Percentiles rank a stretch among this genome's conserved stretches.
Evolutionary conservation across 2,113 vertebrate species (phyloP).

Genomic region (Struthio camelus): DNA sequence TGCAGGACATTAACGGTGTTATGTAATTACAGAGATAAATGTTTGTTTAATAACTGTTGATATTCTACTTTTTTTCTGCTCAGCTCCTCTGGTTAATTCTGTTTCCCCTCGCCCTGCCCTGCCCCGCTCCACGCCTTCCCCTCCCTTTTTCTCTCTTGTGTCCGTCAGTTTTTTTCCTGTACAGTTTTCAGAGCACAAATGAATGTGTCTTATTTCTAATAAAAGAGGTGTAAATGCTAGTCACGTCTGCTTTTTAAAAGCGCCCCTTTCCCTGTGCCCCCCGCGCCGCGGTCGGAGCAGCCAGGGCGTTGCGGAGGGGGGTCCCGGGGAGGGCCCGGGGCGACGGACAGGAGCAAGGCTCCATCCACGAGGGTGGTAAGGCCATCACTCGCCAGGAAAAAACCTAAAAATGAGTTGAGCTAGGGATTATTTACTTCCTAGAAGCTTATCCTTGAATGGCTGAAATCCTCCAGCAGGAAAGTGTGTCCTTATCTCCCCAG

Average conservation of each 20-base stretch:
- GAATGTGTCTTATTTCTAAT: slow-evolving; percentile 97
- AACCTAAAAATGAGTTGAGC: background rate
- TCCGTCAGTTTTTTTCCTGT: slow-evolving; percentile 72
- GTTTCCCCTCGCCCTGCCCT: slow-evolving; percentile 49
- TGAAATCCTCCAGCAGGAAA: background rate
- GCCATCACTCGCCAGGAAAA: background rate
- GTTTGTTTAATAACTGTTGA: slow-evolving; percentile 87
- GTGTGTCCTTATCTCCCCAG: background rate
- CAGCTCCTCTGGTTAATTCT: slow-evolving; percentile 40
- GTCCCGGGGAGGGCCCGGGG: no score
- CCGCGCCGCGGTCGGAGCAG: background rate
- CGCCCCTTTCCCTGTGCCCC: background rate
- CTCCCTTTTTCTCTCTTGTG: background rate
- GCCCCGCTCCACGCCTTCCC: slow-evolving; percentile 15
- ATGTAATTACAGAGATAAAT: slow-evolving; percentile 85
- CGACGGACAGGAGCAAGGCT: accelerated
- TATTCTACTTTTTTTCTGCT: slow-evolving; percentile 67
- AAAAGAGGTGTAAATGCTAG: slow-evolving; percentile 79
- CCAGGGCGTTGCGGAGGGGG: background rate
- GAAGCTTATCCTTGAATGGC: accelerated
- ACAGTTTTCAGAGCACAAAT: slow-evolving; percentile 98
- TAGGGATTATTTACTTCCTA: background rate
- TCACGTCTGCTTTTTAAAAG: slow-evolving; percentile 50
- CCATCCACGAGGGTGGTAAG: background rate
- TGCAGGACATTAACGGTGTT: slow-evolving; percentile 82